Conservation (phyloP, 2,888 invertebrate genomes). For the Caradrina kadenii region DNA sequence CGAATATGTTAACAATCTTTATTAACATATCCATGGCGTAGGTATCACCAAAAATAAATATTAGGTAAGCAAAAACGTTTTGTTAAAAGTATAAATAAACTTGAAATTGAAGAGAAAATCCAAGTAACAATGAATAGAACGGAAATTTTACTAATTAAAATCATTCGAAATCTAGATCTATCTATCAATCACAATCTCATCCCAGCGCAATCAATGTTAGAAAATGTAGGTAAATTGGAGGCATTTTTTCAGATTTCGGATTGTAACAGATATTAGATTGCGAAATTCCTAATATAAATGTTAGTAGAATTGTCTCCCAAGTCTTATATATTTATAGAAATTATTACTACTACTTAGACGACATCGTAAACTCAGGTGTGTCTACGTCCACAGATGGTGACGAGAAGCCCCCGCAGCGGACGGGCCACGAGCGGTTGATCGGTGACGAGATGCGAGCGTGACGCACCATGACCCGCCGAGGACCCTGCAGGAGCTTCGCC, state of each 20-base stretch:
- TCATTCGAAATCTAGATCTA: too few relatives aligned
- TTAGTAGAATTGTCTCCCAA: too few relatives aligned
- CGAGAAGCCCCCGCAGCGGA: conserved; percentile 40
- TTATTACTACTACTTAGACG: neutral
- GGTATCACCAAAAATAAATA: neutral
- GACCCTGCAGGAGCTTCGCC: conserved; percentile 86
- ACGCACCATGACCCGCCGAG: conserved; percentile 83
- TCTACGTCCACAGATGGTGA: conserved; percentile 67
- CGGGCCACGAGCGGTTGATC: conserved; percentile 59
- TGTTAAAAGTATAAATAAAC: neutral
- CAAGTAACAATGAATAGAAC: too few relatives aligned
- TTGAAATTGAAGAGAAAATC: too few relatives aligned
- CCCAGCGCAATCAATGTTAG: too few relatives aligned
- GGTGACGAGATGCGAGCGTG: conserved; percentile 63
- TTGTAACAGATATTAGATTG: too few relatives aligned
- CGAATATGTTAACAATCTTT: neutral
- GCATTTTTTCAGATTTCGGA: too few relatives aligned
- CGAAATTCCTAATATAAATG: too few relatives aligned
- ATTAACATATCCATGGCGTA: neutral
- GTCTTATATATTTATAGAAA: too few relatives aligned
- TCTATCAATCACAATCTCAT: too few relatives aligned
- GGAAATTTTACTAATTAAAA: too few relatives aligned
- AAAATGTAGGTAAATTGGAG: too few relatives aligned
- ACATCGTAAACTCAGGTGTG: neutral
- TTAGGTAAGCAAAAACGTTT: neutral